phyloP scores from a whole-genome alignment of 2,888 invertebrate genomes.

The Oeneis ivallda region DNA sequence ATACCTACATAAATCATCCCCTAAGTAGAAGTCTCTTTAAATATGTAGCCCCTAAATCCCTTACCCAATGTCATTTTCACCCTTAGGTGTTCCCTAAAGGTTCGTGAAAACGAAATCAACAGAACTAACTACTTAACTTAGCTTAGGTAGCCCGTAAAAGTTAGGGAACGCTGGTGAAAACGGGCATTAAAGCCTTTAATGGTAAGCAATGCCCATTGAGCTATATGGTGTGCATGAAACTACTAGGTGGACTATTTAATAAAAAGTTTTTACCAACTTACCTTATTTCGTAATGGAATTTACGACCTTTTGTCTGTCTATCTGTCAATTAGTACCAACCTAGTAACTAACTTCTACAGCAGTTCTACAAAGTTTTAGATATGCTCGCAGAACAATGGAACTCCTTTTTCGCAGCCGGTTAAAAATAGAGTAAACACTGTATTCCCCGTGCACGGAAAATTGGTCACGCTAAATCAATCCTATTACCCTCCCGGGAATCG shows the following conservation, averaged over 20 bases:
- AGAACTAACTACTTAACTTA: too few relatives aligned
- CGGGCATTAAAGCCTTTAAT: too few relatives aligned
- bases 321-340: not conserved
- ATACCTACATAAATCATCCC: too few relatives aligned
- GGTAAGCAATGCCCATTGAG: too few relatives aligned
- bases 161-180: too few relatives aligned
- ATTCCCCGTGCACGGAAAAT: conserved; percentile 10
- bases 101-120: too few relatives aligned
- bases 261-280: not conserved
- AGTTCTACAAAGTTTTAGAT: not conserved
- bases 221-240: not conserved
- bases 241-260: not conserved
- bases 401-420: not conserved
- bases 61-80: too few relatives aligned
- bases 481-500: not conserved
- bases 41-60: too few relatives aligned
- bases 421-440: conserved; percentile 10
- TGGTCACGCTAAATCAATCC: conserved; percentile 19
- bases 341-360: not conserved
- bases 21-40: too few relatives aligned
- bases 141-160: too few relatives aligned
- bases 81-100: too few relatives aligned
- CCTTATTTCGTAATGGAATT: not conserved
- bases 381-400: not conserved
- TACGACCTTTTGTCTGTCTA: not conserved